Base-by-base conservation (phyloP, 2,888 invertebrate species). In the Apodemia mormo region DNA sequence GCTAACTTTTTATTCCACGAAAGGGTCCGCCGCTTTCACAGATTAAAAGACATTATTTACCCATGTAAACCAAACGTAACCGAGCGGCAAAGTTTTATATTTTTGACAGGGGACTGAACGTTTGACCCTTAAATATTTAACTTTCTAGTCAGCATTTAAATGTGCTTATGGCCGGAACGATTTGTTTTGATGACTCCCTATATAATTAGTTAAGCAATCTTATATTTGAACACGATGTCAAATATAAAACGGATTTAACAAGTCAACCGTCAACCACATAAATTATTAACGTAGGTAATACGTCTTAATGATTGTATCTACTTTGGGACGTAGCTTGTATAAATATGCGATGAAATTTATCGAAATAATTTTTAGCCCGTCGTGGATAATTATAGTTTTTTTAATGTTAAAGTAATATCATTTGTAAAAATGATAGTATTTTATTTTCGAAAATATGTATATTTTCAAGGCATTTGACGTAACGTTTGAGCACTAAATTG, bases 1-100 rank as follows among this genome's bases (percentile, higher is more conserved):
- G 80, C 79, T 80, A 86, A 87, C 82, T 87, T 89, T 87, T 87
- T 83, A 82, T 82, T 80, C 79, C 77, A 77, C 84, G 84, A 87
- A 85, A 87, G 85, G 89, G 89, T 88, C 83, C 82, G 81, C 79
- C 82, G 83, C 78, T 86, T 83, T 80, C 85, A 81, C 82, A 89
- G 87, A 89, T 90, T 91, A 90, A 90, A 89, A 90, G 84, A 88
- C 89, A 88, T 90, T 89, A 89, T 88, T 90, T 89, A 86, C 84
- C 83, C 86, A 80, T 84, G 82, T 85, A 83, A 81, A 73, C 72
- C 74, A 73, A 75, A 82, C 81, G 85, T 82, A 86, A 81, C 84
- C 81, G 82, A 82, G 81, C 85, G 85, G 87, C 86, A 86, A 86
- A 86, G 82, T 89, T 89, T 88, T 88, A 87, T 89, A 88, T 86